Base-by-base conservation (phyloP, 2,113 vertebrate genomes). In the Grammomys surdaster region DNA sequence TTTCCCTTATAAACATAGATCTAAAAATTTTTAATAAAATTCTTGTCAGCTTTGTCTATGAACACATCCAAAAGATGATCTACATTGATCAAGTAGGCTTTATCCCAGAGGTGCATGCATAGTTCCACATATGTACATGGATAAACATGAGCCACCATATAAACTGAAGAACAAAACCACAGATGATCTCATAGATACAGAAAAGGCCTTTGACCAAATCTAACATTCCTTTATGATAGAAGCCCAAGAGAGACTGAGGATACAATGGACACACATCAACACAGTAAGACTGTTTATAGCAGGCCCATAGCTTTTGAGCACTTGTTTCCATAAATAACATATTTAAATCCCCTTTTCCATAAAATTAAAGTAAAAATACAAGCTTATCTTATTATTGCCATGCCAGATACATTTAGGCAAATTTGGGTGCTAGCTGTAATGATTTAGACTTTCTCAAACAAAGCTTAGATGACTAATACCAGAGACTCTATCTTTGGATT, bases 341-440 rank as follows among this genome's bases (percentile, higher is more conserved):
- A n/a, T 85, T 93, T 10, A 54, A 80, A 43, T 77, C n/a, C 4
- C 5, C 58, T 80, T 82, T 33, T 60, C 28, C 40, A 65, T 75
- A 22, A 56, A 72, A 84, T 93, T 90, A 92, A 91, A 76, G 10
- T 87, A 9, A 48, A 87, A 86, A 88, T 31, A 9, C 3, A 93
- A 88, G 0, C 51, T 92, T 86, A 2, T 90, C 80, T 94, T 65
- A 75, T n/a, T 75, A 36, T 43, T 73, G 28, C 26, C 36, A 60
- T 76, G 54, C 14, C 26, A 86, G 46, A 92, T 77, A 95, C 33
- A 13, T 67, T 26, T 90, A 28, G 7, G 2, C 13, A 65, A 54
- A 20, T 91, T 90, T 91, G 51, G 78, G 69, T 48, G 10, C 56
- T 46, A 84, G 60, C 7, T 89, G 0, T 95, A 94, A 87, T 14